phyloP scores from a whole-genome alignment of 1,140 invertebrate species.

The Brachionus rotundiformis region DNA sequence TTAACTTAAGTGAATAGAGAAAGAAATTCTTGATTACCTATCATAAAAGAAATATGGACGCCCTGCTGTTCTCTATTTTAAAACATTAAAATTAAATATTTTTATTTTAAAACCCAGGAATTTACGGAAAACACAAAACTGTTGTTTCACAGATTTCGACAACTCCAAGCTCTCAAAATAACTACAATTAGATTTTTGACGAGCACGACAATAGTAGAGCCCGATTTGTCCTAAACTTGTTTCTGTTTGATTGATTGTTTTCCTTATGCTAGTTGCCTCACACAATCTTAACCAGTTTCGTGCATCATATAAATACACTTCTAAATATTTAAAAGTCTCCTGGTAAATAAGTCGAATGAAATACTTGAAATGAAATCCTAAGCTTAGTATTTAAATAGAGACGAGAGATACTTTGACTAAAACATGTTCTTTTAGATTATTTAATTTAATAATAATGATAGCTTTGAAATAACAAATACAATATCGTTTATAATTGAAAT shows the following conservation, averaged over 20 bases:
- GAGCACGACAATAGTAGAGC: background rate
- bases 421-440: background rate
- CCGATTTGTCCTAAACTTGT: background rate
- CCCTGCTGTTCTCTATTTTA: background rate
- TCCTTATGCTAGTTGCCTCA: background rate
- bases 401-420: background rate
- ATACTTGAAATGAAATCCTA: background rate
- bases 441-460: background rate
- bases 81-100: slow-evolving; percentile 18
- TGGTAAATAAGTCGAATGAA: background rate
- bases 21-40: slow-evolving; percentile 10
- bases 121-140: slow-evolving; percentile 6
- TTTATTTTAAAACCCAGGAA: slow-evolving; percentile 9
- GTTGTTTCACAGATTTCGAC: background rate
- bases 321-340: background rate
- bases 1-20: background rate
- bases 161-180: background rate
- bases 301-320: background rate
- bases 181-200: background rate
- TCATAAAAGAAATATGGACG: background rate
- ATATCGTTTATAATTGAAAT: slow-evolving; percentile 12
- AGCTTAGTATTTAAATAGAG: background rate
- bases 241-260: slow-evolving; percentile 2
- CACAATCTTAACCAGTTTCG: background rate
- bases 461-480: slow-evolving; percentile 15